Base-by-base conservation (phyloP, 1,140 invertebrate species). In the Rhizoglyphus robini region DNA sequence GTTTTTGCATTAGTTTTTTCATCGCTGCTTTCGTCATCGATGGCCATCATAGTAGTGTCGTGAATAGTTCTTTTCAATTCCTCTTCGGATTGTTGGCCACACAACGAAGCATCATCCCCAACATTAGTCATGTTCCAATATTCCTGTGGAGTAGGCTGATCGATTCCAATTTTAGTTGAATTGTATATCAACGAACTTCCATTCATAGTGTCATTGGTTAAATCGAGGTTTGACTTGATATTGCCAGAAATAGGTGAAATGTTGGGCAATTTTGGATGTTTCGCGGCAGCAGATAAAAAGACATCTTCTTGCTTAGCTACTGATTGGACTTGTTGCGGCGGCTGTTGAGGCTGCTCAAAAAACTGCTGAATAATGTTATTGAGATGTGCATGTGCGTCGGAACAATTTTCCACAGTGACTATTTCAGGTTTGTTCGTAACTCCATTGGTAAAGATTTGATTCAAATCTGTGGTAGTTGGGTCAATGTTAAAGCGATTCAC, bases 401-500 rank as follows among this genome's bases (percentile, higher is more conserved):
- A n/a, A n/a, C n/a, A n/a, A 41, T 41, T 41, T 41, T 41, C 36
- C n/a, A n/a, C n/a, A 41, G 8, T 41, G 18, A 11, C 18, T 11
- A 41, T 41, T 41, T 8, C 8, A 41, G 36, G 36, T 41, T 41
- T 41, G 8, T 41, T 41, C 8, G 36, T 41, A 11, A 18, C 8
- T 11, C 18, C 36, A n/a, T n/a, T n/a, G n/a, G n/a, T n/a, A n/a
- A n/a, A n/a, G n/a, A n/a, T n/a, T n/a, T n/a, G n/a, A 18, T 11
- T 11, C 36, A 41, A 41, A 8, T 41, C 36, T 8, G 36, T 41
- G 18, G 36, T 36, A 2, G 11, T 29, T 5, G 23, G 1, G 15
- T 57, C 58, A 60, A 60, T 29, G 13, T 32, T 32, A 30, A 29
- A 60, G 13, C 27, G 15, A 60, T 60, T 60, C 38, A 60, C 15